These are phyloP conservation scores for Mycetomoellerius zeteki DNA, from an alignment of 1,140 invertebrate species.

Conservation along the genomic window DNA sequence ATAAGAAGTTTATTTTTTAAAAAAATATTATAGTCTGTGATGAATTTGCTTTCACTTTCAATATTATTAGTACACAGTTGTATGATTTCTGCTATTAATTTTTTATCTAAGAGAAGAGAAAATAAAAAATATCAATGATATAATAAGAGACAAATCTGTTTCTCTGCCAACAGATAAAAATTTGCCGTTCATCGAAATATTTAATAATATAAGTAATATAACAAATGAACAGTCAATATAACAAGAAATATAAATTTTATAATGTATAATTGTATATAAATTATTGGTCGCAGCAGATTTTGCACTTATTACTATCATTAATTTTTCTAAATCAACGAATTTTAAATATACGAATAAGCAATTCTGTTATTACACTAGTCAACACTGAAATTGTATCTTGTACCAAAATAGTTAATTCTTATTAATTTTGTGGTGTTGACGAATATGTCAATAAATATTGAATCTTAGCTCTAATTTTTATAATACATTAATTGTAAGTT, in stretches of 20 bases:
- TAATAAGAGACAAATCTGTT: neutral
- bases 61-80: slow-evolving; percentile 19
- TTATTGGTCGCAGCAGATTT: neutral
- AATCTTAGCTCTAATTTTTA: too few relatives aligned
- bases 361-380: too few relatives aligned
- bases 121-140: neutral
- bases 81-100: neutral
- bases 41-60: slow-evolving; percentile 9
- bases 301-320: neutral
- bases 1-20: neutral
- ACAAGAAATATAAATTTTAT: neutral
- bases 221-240: too few relatives aligned
- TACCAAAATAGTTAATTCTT: too few relatives aligned
- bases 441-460: too few relatives aligned
- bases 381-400: too few relatives aligned
- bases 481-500: too few relatives aligned
- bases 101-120: neutral
- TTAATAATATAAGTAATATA: neutral
- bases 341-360: too few relatives aligned
- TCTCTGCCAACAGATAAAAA: neutral
- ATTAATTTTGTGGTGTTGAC: too few relatives aligned
- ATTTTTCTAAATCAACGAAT: neutral
- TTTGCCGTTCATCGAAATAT: neutral
- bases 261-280: neutral
- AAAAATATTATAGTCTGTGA: slow-evolving; percentile 19